These are phyloP conservation scores for Beris morrisii DNA, from an alignment of 2,888 invertebrate species.

Conservation along the genomic window DNA sequence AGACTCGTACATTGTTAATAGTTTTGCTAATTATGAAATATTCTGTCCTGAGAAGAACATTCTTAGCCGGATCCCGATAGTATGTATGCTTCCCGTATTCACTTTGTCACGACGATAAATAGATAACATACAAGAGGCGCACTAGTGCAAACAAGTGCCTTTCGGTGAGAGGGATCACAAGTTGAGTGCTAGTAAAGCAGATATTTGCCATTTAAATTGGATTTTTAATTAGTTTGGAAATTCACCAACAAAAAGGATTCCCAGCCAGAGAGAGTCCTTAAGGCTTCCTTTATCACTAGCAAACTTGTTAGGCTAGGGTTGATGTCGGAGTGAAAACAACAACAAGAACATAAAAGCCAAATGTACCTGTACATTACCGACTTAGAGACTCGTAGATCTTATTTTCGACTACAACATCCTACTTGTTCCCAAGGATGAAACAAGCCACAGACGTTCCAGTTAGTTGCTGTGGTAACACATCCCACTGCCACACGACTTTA, in stretches of 20 bases:
- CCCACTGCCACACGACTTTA: no score
- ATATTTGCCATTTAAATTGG: conserved; percentile 35
- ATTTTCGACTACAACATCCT: no score
- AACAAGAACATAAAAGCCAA: no score
- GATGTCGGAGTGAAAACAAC: no score
- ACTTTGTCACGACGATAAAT: conserved; percentile 16
- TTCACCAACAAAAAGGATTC: conserved; percentile 21
- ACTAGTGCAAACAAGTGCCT: conserved; percentile 17
- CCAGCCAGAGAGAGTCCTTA: conserved; percentile 9
- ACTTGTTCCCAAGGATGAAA: no score
- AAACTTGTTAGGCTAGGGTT: no score
- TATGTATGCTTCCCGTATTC: conserved; percentile 11
- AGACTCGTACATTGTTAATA: conserved; percentile 1
- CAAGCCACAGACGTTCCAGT: no score
- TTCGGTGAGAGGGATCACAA: conserved; percentile 6
- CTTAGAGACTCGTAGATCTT: no score
- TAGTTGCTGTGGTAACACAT: no score
- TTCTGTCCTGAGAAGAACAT: conserved; percentile 15
- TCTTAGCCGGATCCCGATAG: neutral
- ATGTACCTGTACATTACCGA: no score
- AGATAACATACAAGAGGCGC: conserved; percentile 6
- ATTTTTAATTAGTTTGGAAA: conserved; percentile 33
- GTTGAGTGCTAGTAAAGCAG: conserved; percentile 27
- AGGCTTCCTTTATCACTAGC: neutral
- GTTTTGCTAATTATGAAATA: conserved; percentile 31